Percentiles rank a stretch among this genome's conserved stretches.
Evolutionary conservation across 2,113 vertebrate species (phyloP).

Genomic region (Pseudolaguvia tuberculata): DNA sequence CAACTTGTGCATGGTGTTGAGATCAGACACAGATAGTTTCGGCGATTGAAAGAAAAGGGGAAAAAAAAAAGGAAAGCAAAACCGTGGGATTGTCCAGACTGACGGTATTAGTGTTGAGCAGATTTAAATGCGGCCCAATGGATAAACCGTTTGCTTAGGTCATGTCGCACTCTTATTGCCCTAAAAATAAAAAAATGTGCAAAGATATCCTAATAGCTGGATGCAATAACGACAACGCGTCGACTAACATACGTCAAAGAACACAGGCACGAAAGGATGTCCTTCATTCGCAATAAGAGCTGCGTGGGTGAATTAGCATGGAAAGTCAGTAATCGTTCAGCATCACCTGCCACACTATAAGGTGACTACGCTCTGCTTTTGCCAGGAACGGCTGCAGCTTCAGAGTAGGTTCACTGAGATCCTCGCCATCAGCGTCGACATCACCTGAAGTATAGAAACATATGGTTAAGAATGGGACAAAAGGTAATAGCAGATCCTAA

Average conservation of each 20-base stretch:
- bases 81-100: conserved; percentile 24
- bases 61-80: conserved; percentile 28
- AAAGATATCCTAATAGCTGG: conserved; percentile 24
- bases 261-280: not conserved
- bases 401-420: conserved; percentile 75
- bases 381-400: conserved; percentile 85
- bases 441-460: conserved; percentile 71
- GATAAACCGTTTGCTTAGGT: not conserved
- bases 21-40: not conserved
- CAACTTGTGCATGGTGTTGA: not conserved
- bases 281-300: not conserved
- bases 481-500: not conserved
- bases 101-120: not conserved
- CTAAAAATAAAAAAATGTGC: conserved; percentile 26
- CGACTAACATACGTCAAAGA: conserved; percentile 12
- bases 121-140: not conserved
- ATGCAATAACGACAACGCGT: conserved; percentile 1
- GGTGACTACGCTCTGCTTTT: conserved; percentile 95
- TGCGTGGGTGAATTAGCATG: not conserved
- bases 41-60: not conserved
- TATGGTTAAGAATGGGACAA: not conserved
- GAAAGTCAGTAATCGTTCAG: conserved; percentile 70
- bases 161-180: conserved; percentile 8
- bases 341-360: conserved; percentile 95
- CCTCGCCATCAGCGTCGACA: conserved; percentile 82